Base-by-base conservation (phyloP, 64 coral and sea anemone species). In the Acropora yongei region DNA sequence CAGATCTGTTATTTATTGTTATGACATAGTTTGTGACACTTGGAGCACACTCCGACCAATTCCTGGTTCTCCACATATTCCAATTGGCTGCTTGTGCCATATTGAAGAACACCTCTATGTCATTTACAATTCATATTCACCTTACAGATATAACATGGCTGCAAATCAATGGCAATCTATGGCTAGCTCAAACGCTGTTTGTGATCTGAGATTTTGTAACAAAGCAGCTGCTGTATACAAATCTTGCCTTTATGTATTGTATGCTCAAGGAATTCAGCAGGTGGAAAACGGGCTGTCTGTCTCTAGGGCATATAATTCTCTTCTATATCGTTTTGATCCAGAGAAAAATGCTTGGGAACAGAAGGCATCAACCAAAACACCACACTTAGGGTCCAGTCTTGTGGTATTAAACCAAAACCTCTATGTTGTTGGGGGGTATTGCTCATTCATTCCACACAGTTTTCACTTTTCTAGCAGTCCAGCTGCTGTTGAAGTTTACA, bases 401-500 rank as follows among this genome's bases (percentile, higher is more conserved):
- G 68, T 85, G n/a, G 82, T n/a, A 9, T 5, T 44, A 43, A 84
- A 84, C 6, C 68, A 69, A 6, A 68, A 44, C n/a, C 81, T 69
- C 1, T 69, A 69, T 47, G 81, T 84, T 44, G 63, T 17, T 6
- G 81, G 81, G 12, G 81, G 81, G 0, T 41, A 0, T 11, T 6
- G n/a, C 20, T 14, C 48, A 4, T 10, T 80, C 39, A 7, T 18
- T 1, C 19, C 14, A n/a, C 2, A 47, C 5, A 18, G 18, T 3
- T 3, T 2, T 41, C 78, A 0, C 11, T 53, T 20, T 40, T 6
- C 1, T 0, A 40, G 53, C 40, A 14, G 11, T 11, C 0, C 11
- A 41, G 79, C 79, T 14, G 39, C 79, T 68, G 75, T 93, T 14
- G 91, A 93, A 72, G 44, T 57, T 5, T 93, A 80, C 44, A 17